These are phyloP conservation scores for Siphamia tubifer DNA, from an alignment of 2,113 vertebrate species.

Conservation along the genomic window DNA sequence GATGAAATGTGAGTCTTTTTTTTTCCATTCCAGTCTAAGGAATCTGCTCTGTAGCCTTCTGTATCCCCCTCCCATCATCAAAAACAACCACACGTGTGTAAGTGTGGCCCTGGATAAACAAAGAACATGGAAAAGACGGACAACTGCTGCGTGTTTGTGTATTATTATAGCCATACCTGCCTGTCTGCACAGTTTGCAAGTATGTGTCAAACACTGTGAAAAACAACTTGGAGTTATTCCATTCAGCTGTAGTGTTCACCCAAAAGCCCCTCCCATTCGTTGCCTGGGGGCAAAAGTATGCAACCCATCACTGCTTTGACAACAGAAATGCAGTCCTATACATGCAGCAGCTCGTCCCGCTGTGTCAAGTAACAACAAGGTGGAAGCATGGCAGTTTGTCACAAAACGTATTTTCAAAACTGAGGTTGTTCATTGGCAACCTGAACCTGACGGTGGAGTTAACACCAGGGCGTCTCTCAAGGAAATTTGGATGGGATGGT, in stretches of 20 bases:
- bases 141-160: conserved; percentile 24
- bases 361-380: conserved; percentile 54
- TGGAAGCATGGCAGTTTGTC: conserved; percentile 31
- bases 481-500: conserved; percentile 47
- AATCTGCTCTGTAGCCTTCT: too few relatives aligned
- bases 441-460: not conserved
- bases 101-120: conserved; percentile 20
- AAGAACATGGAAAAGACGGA: conserved; percentile 2
- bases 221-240: conserved; percentile 41
- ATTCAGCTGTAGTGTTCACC: conserved; percentile 17
- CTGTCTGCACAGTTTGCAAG: conserved; percentile 28
- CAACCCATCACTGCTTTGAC: conserved; percentile 13
- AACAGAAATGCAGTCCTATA: conserved; percentile 11
- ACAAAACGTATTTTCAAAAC: conserved; percentile 20
- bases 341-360: conserved; percentile 55
- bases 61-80: not conserved
- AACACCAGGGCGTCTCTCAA: conserved; percentile 25
- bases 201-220: conserved; percentile 43
- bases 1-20: too few relatives aligned
- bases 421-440: not conserved
- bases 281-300: conserved; percentile 6
- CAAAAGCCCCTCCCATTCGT: not conserved
- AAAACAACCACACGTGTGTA: not conserved
- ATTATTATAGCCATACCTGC: conserved; percentile 47
- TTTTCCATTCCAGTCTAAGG: too few relatives aligned